Base-by-base conservation (phyloP, 2,797 vertebrate genomes). In the Tenualosa ilisha region DNA sequence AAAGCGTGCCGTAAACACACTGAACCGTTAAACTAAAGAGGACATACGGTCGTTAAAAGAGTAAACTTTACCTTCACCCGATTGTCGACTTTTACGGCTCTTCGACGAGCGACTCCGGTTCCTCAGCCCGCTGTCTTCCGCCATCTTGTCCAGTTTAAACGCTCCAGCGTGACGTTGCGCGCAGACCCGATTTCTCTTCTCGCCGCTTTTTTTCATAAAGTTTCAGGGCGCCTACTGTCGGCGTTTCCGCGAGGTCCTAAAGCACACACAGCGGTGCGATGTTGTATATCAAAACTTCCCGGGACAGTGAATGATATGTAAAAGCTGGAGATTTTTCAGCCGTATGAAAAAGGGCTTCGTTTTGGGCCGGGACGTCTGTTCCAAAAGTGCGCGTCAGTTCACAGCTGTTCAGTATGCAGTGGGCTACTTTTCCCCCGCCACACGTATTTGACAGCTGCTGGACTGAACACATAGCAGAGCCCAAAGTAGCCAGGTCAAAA, bases 131-230 rank as follows among this genome's bases (percentile, higher is more conserved):
- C 95, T 95, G 94, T 96, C 95, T 92, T 96, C 97, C 97, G 97
- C 97, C 97, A 98, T 98, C 97, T 98, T 98, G 97, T 96, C 93
- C 90, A 92, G 93, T 97, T 95, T 95, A 94, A 96, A 96, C 94
- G 94, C 83, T 88, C 94, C 92, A 94, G 93, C 93, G 93, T 96
- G 93, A 94, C 93, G 95, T 95, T 93, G 68, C 68, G 37, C 94
- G 26, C 68, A 91, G 91, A 81, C 4, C 37, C 85, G 75, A 40
- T 81, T 84, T 54, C 82, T 84, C 86, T 83, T 89, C 68, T 43
- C 8, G 46, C 54, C 24, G 31, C 31, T 46, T 26, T 49, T 49
- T 13, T 26, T 43, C 53, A 31, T 15, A 84, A 49, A 13, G 37
- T n/a, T 50, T 54, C 72, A 82, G 46, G n/a, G 51, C n/a, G 68